Base-by-base conservation (phyloP, 2,797 vertebrate genomes). In the Lithobates sylvaticus region DNA sequence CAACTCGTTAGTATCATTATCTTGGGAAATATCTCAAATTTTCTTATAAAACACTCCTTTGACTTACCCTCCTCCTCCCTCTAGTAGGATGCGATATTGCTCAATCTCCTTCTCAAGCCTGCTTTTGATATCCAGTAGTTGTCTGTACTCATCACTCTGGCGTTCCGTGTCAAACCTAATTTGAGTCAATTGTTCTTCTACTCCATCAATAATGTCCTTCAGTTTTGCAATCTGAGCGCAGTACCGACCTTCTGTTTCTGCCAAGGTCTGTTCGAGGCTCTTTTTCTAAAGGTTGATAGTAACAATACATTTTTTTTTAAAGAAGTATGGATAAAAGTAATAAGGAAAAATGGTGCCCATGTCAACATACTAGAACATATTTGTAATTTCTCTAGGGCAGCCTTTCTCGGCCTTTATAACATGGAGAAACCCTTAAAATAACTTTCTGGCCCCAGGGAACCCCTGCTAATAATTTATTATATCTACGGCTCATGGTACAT, bases 111-210 rank as follows among this genome's bases (percentile, higher is more conserved):
- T 91, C 85, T 94, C 91, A 68, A 92, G 89, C 81, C 91, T 90
- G 58, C 86, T 90, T 87, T 89, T 93, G 91, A 94, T 89, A 88
- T 93, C 91, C 15, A 94, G 92, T 74, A 93, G 91, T 71, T 90
- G 81, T 68, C 89, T 90, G 2, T 92, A 88, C 77, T 94, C 91
- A 21, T 89, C 86, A 36, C 91, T 88, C 89, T 92, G 91, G 87
- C 88, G 88, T 78, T 91, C 88, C 0, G 87, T 93, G 88, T 95
- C 92, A 0, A 88, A 90, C 36, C 91, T 86, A 76, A 94, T 89
- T 88, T 92, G 91, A 78, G 91, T 90, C 88, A 93, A 90, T 86
- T 93, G 91, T 47, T 86, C 87, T 86, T 93, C 93, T 86, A 92
- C 81, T 32, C 90, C 88, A 64, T 76, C 81, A 50, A 91, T 91